Percentiles rank a stretch among this genome's conserved stretches.
Evolutionary conservation across 2,113 vertebrate species (phyloP).

Genomic region (Syrmaticus mikado): DNA sequence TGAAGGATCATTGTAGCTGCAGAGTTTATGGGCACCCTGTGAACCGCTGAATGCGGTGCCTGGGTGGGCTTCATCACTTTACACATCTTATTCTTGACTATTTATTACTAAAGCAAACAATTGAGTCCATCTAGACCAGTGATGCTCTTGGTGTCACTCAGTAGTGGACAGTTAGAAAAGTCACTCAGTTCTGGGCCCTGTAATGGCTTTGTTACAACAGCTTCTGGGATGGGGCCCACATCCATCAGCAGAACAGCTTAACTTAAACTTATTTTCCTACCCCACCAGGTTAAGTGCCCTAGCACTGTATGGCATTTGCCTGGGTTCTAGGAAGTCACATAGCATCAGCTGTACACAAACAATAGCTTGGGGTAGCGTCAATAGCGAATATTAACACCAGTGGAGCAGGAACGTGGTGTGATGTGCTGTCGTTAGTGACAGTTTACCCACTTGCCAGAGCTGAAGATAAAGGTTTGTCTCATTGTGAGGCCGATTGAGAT

Average conservation of each 20-base stretch:
- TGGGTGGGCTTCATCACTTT: not conserved
- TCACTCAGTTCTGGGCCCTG: not conserved
- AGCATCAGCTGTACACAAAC: constrained; percentile 1
- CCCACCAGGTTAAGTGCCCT: not conserved
- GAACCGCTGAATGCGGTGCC: not conserved
- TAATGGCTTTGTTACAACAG: not conserved
- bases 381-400: not conserved
- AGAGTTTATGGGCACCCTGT: not conserved
- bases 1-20: not conserved
- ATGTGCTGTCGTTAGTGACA: not conserved
- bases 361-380: not conserved
- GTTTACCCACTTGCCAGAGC: not conserved
- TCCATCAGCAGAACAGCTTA: not conserved
- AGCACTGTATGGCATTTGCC: not conserved
- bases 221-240: not conserved
- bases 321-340: not conserved
- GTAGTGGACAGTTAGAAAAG: not conserved
- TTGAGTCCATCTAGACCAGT: not conserved
- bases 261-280: not conserved
- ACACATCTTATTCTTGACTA: not conserved
- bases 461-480: not conserved
- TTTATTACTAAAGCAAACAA: not conserved
- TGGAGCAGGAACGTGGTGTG: not conserved
- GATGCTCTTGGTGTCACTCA: not conserved
- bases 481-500: fast-evolving